Evolutionary conservation across 2,113 vertebrate genomes (phyloP), one percentile per base, ranked within the genome.

Genomic region (Python bivittatus): DNA sequence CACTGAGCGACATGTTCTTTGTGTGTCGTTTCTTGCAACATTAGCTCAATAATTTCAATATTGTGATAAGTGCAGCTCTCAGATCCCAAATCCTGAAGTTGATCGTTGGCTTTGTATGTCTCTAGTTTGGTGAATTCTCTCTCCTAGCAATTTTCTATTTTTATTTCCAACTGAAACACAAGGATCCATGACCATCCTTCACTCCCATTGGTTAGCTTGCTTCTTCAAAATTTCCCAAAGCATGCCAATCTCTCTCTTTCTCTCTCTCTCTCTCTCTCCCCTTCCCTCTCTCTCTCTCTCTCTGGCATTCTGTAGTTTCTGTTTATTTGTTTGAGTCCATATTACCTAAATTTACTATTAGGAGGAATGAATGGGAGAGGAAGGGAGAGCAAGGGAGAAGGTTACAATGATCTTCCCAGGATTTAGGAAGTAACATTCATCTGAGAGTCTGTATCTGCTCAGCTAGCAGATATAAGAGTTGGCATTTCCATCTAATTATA

Each of bases 51-150:
- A 64, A 72, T 85, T 92, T 86, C 83, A 44, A 88, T 91, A 25
- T 92, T 92, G 93, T 88, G 93, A 92, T 91, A 93, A 91, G 93
- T 89, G 94, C 88, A 94, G 90, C 93, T 85, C 91, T 72, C 92
- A 61, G 27, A 53, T 53, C 88, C 88, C 92, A 88, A 90, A 93
- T 89, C 89, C 92, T 88, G 86, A 92, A 58, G 0, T 22, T 83
- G 84, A 93, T 86, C 86, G 89, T 94, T 96, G 92, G 96, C 94
- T 94, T 86, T 93, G 17, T 88, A 53, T 93, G 91, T 58, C 33
- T 84, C 33, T 94, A 89, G 52, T 89, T 96, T 94, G n/a, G 15
- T 22, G 33, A 33, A 22, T 79, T 38, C 33, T 20, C n/a, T 22
- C 33, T 79, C 38, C 68, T 38, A 38, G 17, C 33, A 79, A 38